A percentile compares a stretch with the other conserved stretches of the same genome.
Conservation (phyloP, 2,797 vertebrate species). For the Spatula clypeata region DNA sequence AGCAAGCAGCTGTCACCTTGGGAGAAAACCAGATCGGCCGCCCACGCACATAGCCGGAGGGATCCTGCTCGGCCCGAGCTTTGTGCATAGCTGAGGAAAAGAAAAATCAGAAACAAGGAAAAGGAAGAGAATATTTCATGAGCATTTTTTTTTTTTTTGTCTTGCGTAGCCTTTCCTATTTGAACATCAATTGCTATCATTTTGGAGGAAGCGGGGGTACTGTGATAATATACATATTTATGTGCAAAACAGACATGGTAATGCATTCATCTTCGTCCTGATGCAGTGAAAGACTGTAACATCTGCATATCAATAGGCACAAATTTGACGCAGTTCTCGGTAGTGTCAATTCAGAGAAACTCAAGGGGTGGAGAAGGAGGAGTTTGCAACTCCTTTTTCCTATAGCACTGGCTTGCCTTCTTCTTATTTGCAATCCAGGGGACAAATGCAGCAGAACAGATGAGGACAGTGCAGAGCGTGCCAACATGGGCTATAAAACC, state of each 20-base stretch:
- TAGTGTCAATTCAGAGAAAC: conserved; percentile 17
- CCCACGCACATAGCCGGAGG: conserved; percentile 22
- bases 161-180: neutral
- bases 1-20: conserved; percentile 33
- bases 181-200: conserved; percentile 5
- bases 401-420: neutral
- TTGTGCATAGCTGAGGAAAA: neutral
- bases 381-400: neutral
- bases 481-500: neutral
- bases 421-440: neutral
- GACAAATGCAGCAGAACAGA: neutral
- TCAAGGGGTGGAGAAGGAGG: neutral
- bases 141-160: neutral
- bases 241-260: conserved; percentile 50
- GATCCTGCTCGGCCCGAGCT: conserved; percentile 33
- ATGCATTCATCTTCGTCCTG: conserved; percentile 13
- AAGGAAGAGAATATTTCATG: neutral
- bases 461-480: neutral
- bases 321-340: conserved; percentile 52
- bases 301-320: conserved; percentile 72
- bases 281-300: conserved; percentile 40
- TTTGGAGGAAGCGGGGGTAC: neutral
- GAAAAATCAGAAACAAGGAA: neutral
- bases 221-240: conserved; percentile 51
- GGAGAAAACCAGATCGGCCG: conserved; percentile 23